A percentile compares a stretch with the other conserved stretches of the same genome.
These are phyloP conservation scores for Enteromius afrohamiltoni DNA, from an alignment of 2,797 vertebrate species.

Conservation along the genomic window DNA sequence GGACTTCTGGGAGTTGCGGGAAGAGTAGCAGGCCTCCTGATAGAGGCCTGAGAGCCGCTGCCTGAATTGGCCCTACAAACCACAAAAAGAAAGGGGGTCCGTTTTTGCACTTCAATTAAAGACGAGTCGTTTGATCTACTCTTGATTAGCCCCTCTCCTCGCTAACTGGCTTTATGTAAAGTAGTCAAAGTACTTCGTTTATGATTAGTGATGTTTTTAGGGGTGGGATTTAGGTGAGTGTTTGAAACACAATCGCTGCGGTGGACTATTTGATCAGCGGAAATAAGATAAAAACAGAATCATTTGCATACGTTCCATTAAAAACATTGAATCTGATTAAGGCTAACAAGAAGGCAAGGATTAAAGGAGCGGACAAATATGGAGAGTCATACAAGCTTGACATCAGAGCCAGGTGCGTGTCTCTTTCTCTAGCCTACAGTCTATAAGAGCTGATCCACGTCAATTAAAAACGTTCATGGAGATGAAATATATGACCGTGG, in stretches of 20 bases:
- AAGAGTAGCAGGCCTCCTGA: constrained; percentile 34
- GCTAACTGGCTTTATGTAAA: constrained; percentile 59
- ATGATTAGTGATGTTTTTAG: constrained; percentile 61
- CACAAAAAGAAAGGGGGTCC: constrained; percentile 26
- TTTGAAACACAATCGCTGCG: constrained; percentile 59
- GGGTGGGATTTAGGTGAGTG: constrained; percentile 41
- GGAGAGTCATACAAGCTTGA: constrained; percentile 52
- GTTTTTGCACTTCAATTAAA: constrained; percentile 67
- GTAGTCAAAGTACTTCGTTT: constrained; percentile 62
- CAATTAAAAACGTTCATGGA: constrained; percentile 59
- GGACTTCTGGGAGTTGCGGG: constrained; percentile 37
- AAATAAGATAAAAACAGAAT: constrained; percentile 53
- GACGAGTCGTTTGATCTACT: constrained; percentile 61
- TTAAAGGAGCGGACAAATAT: constrained; percentile 42
- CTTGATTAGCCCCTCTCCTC: constrained; percentile 52
- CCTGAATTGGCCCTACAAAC: constrained; percentile 26
- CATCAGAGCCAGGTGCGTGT: constrained; percentile 55
- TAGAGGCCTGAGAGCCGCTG: constrained; percentile 14
- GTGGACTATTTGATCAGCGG: constrained; percentile 63
- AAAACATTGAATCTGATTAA: constrained; percentile 64
- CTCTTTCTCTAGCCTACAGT: constrained; percentile 39
- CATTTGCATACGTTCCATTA: constrained; percentile 66
- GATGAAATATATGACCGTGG: constrained; percentile 50
- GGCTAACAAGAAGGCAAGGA: constrained; percentile 55
- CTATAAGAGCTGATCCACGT: constrained; percentile 55